A percentile compares a stretch with the other conserved stretches of the same genome.
These are phyloP conservation scores for Lapara coniferarum DNA, from an alignment of 2,888 invertebrate species.

Conservation along the genomic window DNA sequence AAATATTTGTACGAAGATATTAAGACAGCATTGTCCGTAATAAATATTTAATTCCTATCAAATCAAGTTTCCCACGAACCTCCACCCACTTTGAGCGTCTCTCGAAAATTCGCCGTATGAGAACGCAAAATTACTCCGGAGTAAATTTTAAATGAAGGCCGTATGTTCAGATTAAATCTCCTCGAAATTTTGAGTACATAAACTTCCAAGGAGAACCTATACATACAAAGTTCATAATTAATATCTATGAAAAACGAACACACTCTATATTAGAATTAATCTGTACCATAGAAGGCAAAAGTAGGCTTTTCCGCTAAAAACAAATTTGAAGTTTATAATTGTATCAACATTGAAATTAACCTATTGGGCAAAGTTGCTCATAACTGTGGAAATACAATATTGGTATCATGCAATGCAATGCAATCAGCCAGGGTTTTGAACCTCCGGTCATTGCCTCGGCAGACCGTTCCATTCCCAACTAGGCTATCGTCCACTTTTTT, in stretches of 20 bases:
- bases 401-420: too few relatives aligned
- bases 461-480: too few relatives aligned
- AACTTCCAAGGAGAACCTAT: slow-evolving; percentile 34
- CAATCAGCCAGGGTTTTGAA: too few relatives aligned
- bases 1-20: background rate
- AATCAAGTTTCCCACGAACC: slow-evolving; percentile 20
- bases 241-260: background rate
- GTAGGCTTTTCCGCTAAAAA: too few relatives aligned
- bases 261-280: too few relatives aligned
- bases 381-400: too few relatives aligned
- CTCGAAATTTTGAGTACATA: slow-evolving; percentile 33
- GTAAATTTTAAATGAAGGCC: slow-evolving; percentile 50
- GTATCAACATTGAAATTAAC: too few relatives aligned
- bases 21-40: background rate
- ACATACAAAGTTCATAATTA: slow-evolving; percentile 47
- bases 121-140: slow-evolving; percentile 28
- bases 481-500: too few relatives aligned
- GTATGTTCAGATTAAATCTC: slow-evolving; percentile 41
- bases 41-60: slow-evolving; percentile 23
- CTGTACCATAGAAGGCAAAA: too few relatives aligned
- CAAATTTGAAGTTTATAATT: too few relatives aligned
- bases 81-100: slow-evolving; percentile 4
- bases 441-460: too few relatives aligned
- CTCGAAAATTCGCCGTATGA: slow-evolving; percentile 6
- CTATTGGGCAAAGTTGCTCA: too few relatives aligned